Evolutionary conservation across 92 coral and sea anemone species (phyloP), one percentile per base, ranked within the genome.

Genomic region (Porites lobata): DNA sequence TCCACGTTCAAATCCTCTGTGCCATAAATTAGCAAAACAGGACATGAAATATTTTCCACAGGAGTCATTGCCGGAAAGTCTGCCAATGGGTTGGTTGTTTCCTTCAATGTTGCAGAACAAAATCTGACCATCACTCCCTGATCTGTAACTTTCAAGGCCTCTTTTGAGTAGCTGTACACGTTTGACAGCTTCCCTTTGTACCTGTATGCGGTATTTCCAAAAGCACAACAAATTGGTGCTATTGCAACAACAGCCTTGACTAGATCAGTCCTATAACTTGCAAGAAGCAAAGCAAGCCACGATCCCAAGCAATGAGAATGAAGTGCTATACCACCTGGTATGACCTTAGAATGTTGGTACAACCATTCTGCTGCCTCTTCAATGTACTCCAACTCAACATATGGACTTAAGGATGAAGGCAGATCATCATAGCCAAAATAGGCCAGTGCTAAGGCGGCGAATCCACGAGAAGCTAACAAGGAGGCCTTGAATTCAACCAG

Each of bases 321-420:
- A 17, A 93, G 64, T 7, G 87, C 94, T 20, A 93, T 65, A 11
- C 93, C 92, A 10, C 69, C 72, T 26, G 87, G 76, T n/a, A 72
- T 19, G 19, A 93, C 88, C 66, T 69, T 74, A 29, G 92, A 91
- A 12, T 94, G 94, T 19, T 81, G 82, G 64, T 72, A n/a, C 32
- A 94, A 66, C 96, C 96, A 94, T 29, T 94, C 89, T 11, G 83
- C 93, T 52, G 96, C 96, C 85, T 94, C 93, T 59, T 83, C 89
- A 78, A 94, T 84, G 79, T 94, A 94, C 3, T 86, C 93, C 6
- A 91, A 84, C 14, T 88, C 91, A 76, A 94, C 43, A 58, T 85
- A 87, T 54, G 59, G 59, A 73, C 80, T 51, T 65, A 85, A 67
- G 20, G 50, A 62, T 19, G 54, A 72, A 0, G 96, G 90, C 11